Evolutionary conservation across 2,888 invertebrate genomes (phyloP).

Genomic region (Onchidella celtica): DNA sequence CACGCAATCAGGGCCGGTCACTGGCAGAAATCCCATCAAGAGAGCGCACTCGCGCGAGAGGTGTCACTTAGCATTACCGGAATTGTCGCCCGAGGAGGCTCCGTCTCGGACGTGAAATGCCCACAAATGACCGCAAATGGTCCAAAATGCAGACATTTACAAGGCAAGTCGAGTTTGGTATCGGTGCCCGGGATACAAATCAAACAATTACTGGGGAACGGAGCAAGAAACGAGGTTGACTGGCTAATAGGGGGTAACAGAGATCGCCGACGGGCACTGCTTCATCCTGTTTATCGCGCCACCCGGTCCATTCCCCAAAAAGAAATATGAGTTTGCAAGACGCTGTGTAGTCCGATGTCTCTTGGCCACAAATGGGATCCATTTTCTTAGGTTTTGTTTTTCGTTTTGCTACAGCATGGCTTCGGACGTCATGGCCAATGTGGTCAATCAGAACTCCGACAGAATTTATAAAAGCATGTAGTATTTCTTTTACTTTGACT

Average conservation of each 20-base stretch:
- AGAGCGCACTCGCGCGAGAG: constrained; percentile 28
- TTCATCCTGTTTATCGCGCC: constrained; percentile 35
- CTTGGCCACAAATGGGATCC: too few species aligned
- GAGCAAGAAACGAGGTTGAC: constrained; percentile 2
- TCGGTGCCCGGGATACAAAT: constrained; percentile 35
- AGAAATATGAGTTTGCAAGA: too few species aligned
- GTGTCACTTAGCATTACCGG: constrained; percentile 42
- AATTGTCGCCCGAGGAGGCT: constrained; percentile 44
- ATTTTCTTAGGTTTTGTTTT: too few species aligned
- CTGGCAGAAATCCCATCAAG: constrained; percentile 41
- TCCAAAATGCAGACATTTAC: constrained; percentile 44
- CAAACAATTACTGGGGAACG: constrained; percentile 41
- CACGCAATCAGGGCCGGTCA: constrained; percentile 43
- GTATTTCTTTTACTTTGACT: too few species aligned
- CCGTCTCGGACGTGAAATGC: constrained; percentile 39
- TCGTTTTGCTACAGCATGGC: too few species aligned
- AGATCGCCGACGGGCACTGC: not conserved
- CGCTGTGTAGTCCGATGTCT: too few species aligned
- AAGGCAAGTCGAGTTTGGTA: constrained; percentile 35
- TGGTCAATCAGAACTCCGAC: too few species aligned
- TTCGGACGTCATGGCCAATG: too few species aligned
- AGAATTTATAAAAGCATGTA: too few species aligned
- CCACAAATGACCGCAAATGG: constrained; percentile 49
- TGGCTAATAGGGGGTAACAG: constrained; percentile 33
- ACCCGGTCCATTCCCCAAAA: constrained; percentile 12